Evolutionary conservation across 2,113 vertebrate species (phyloP).

Genomic region (Laterallus jamaicensis): DNA sequence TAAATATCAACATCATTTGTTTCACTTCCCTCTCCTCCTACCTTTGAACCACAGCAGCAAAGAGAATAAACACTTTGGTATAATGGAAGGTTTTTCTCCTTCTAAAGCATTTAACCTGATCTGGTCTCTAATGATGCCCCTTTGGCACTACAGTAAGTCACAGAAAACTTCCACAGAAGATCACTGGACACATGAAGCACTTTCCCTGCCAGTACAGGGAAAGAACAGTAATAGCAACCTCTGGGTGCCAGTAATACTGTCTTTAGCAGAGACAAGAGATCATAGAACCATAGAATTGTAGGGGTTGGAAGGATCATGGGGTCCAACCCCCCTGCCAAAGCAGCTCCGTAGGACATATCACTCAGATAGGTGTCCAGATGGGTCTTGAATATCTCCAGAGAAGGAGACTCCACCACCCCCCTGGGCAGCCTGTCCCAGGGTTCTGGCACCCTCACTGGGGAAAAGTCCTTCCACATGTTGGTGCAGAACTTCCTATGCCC

Average conservation of each 20-base stretch:
- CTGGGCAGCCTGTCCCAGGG: no score
- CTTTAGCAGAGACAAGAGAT: neutral
- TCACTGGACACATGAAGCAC: neutral
- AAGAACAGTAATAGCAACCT: neutral
- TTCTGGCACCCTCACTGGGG: no score
- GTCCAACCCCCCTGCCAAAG: no score
- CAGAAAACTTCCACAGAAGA: neutral
- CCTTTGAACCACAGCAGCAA: neutral
- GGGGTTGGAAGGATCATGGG: no score
- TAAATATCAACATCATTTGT: neutral
- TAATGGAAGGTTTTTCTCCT: neutral
- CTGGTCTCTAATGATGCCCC: neutral
- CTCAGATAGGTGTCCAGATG: no score
- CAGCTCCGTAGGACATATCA: no score
- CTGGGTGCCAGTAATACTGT: neutral
- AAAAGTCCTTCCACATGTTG: no score
- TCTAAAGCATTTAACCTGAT: neutral
- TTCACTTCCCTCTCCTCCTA: neutral
- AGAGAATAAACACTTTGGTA: neutral
- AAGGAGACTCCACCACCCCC: no score
- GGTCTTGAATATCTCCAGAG: no score
- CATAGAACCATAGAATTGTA: no score
- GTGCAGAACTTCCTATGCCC: no score
- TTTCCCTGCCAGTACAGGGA: neutral
- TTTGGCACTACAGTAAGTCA: neutral